Evolutionary conservation across 1,140 invertebrate genomes (phyloP), one percentile per base, ranked within the genome.

Genomic region (Nixonia krombeini): DNA sequence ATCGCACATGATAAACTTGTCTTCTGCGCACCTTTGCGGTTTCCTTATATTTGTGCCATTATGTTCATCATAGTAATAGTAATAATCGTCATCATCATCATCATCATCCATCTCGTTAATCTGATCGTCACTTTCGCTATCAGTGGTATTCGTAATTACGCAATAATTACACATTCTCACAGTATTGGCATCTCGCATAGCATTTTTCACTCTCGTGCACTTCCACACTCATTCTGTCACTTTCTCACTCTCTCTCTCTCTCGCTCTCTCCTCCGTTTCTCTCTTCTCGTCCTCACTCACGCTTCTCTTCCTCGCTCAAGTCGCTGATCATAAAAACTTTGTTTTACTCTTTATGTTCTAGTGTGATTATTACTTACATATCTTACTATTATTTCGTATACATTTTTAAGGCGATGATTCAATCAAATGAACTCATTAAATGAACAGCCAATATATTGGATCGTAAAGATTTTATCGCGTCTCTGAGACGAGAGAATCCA

Each of bases 381-480:
- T 76, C 82, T 85, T 85, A 82, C 66, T 77, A 79, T 85, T 84
- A 86, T 72, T 86, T 86, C 84, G 84, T 86, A 86, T 86, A 86
- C 84, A 86, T 85, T 84, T 85, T 86, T 86, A 86, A 86, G 84
- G 84, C 84, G 83, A 85, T 86, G 83, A 86, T 86, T 86, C 81
- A 86, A 86, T 85, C 76, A 81, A 81, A 81, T 86, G 81, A 85
- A 86, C 78, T 84, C 78, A 78, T 85, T 76, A 80, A 84, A 82
- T 79, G 75, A 84, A 84, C 81, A 84, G 82, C 80, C 81, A 80
- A 83, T 82, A 65, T 71, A 74, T 76, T 73, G 66, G 68, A 70
- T 80, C 71, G 74, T 73, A 58, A 15, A 46, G 55, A 26, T 15
- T 46, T 63, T 21, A 26, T 68, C 59, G 62, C 58, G 51, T 72